These are phyloP conservation scores for Anadara kagoshimensis DNA, from an alignment of 1,140 invertebrate genomes.

Conservation along the genomic window DNA sequence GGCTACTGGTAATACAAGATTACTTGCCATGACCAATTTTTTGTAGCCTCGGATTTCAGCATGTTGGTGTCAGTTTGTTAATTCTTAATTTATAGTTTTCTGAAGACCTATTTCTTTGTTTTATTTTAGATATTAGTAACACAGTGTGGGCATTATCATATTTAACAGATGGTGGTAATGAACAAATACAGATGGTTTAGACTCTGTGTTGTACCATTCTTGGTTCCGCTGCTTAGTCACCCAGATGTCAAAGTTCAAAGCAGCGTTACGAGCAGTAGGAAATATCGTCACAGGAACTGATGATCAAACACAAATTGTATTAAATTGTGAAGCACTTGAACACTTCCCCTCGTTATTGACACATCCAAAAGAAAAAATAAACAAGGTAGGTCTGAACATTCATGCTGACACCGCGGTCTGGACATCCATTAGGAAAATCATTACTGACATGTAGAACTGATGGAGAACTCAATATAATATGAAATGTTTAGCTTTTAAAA, in stretches of 20 bases:
- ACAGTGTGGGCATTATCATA: conserved; percentile 99
- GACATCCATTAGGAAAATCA: no score
- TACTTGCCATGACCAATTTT: no score
- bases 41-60: no score
- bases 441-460: no score
- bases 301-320: conserved; percentile 96
- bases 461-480: no score
- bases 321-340: conserved; percentile 93
- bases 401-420: no score
- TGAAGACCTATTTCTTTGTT: not conserved
- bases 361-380: conserved; percentile 90
- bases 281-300: conserved; percentile 99
- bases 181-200: conserved; percentile 99
- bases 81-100: no score
- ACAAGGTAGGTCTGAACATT: conserved; percentile 72
- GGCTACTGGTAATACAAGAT: no score
- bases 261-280: conserved; percentile 95
- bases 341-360: conserved; percentile 92
- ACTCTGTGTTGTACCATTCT: conserved; percentile 93
- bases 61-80: no score
- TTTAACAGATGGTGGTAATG: conserved; percentile 97
- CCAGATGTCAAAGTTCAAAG: conserved; percentile 96
- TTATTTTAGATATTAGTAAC: conserved; percentile 91
- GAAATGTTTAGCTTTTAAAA: no score
- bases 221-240: conserved; percentile 96